Evolutionary conservation across 2,797 vertebrate genomes (phyloP).

Genomic region (Periparus ater): DNA sequence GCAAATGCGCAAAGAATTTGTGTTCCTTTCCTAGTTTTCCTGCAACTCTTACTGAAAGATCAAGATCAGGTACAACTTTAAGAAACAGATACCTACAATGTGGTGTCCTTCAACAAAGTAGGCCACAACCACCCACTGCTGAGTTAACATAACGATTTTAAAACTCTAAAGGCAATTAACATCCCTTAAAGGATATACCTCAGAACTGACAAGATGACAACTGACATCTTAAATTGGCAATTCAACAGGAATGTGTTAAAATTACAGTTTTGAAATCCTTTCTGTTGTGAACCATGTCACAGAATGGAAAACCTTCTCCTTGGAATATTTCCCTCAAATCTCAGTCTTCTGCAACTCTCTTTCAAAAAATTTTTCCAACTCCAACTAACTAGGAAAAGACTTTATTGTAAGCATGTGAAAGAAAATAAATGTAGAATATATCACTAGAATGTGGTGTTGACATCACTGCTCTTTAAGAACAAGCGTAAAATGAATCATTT

Average conservation of each 20-base stretch:
- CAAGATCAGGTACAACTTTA: neutral
- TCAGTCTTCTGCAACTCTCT: neutral
- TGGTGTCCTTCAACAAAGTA: neutral
- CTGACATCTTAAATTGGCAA: constrained; percentile 11
- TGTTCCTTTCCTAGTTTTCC: neutral
- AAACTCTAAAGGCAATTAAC: constrained; percentile 1
- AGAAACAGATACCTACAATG: neutral
- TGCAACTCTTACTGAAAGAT: neutral
- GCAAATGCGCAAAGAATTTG: neutral
- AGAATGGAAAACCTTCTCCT: neutral
- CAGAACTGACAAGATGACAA: constrained; percentile 23
- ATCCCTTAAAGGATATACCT: neutral
- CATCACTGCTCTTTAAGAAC: neutral
- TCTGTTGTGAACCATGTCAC: neutral
- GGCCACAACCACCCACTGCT: constrained; percentile 17
- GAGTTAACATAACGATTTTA: neutral
- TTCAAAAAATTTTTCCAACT: neutral
- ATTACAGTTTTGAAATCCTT: neutral
- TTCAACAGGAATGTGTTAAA: constrained; percentile 15
- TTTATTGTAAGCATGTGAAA: neutral
- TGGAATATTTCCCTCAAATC: neutral
- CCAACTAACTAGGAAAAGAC: neutral
- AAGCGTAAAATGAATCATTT: neutral
- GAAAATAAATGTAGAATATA: neutral
- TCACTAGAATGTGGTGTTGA: neutral